These are phyloP conservation scores for Solea solea DNA, from an alignment of 2,113 vertebrate species.

Conservation along the genomic window DNA sequence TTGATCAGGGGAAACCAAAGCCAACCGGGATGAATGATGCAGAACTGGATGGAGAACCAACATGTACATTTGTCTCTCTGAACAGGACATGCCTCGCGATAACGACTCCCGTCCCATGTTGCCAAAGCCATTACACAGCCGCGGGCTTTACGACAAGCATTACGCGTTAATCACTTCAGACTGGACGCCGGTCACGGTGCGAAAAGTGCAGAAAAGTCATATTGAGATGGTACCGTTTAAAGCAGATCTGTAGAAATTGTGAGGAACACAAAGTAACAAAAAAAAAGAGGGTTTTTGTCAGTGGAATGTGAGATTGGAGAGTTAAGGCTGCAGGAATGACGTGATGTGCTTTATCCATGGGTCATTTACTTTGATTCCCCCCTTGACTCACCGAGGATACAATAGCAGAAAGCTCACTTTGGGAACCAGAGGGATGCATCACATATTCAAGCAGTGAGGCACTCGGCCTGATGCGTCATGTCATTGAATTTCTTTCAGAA, in stretches of 20 bases:
- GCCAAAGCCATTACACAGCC: constrained; percentile 18
- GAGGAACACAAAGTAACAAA: background rate
- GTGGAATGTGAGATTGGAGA: constrained; percentile 44
- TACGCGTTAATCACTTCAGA: constrained; percentile 14
- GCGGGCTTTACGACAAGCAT: background rate
- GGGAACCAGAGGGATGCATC: constrained; percentile 50
- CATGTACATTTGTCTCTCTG: constrained; percentile 38
- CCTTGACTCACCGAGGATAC: constrained; percentile 52
- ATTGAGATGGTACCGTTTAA: constrained; percentile 6
- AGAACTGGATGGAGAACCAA: constrained; percentile 40
- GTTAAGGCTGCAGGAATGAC: constrained; percentile 46
- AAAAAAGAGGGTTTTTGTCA: constrained; percentile 14
- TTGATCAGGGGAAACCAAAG: constrained; percentile 51
- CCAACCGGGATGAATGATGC: constrained; percentile 42
- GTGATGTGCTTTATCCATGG: constrained; percentile 58
- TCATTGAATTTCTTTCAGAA: constrained; percentile 40
- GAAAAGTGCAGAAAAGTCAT: background rate
- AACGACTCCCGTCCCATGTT: constrained; percentile 13
- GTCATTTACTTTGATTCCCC: constrained; percentile 61
- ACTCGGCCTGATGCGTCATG: constrained; percentile 48
- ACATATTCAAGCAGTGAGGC: constrained; percentile 37
- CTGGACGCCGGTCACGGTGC: background rate
- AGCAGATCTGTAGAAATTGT: constrained; percentile 12
- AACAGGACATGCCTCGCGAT: constrained; percentile 51
- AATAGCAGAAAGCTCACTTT: constrained; percentile 61